Percentiles rank a stretch among this genome's conserved stretches.
Evolutionary conservation across 2,888 invertebrate genomes (phyloP).

Genomic region (Dolichopus griseipennis): DNA sequence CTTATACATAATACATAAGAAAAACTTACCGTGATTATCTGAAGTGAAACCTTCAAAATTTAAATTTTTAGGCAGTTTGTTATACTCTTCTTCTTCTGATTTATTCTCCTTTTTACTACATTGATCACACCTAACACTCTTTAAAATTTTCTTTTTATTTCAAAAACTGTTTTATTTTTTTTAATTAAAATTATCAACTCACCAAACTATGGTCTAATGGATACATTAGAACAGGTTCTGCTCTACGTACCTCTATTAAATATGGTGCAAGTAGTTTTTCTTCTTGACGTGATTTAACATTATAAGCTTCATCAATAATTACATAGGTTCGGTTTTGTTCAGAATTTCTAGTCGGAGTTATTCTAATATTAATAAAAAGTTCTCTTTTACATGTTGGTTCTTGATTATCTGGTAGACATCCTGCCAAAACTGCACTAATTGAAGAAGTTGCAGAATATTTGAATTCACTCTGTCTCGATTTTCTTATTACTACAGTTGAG

Average conservation of each 20-base stretch:
- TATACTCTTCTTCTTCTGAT: too few relatives aligned
- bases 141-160: too few relatives aligned
- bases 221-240: conserved; percentile 31
- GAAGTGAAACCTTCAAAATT: too few relatives aligned
- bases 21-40: too few relatives aligned
- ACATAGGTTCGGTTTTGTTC: conserved; percentile 26
- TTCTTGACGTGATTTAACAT: conserved; percentile 24
- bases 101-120: too few relatives aligned
- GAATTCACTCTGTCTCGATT: background rate
- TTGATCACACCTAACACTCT: too few relatives aligned
- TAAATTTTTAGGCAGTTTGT: too few relatives aligned
- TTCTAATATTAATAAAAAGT: conserved; percentile 28
- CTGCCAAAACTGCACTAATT: conserved; percentile 27
- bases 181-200: too few relatives aligned
- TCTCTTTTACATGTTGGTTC: conserved; percentile 24
- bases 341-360: conserved; percentile 25
- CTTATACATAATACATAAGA: too few relatives aligned
- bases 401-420: conserved; percentile 22
- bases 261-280: conserved; percentile 31
- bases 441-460: conserved; percentile 16
- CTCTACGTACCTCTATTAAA: conserved; percentile 29
- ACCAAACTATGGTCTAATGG: conserved; percentile 22
- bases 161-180: too few relatives aligned
- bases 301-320: conserved; percentile 29
- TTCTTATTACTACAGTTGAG: background rate